Conservation (phyloP, 2,797 vertebrate genomes). For the Poecile montanus region DNA sequence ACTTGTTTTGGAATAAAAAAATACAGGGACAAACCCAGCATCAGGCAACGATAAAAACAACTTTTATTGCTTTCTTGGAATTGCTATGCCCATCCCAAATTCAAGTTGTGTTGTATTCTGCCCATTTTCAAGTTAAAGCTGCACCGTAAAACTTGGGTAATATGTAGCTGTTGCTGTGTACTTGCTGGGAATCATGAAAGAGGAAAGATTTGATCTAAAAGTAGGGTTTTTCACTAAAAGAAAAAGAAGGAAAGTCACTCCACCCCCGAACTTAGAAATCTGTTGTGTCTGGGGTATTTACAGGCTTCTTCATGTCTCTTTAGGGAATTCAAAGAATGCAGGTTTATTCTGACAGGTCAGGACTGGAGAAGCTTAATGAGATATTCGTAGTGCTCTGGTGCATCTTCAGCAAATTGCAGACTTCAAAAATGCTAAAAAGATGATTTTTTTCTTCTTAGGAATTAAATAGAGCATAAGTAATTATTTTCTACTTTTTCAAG, state of each 20-base stretch:
- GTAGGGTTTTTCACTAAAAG: neutral
- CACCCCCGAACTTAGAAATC: neutral
- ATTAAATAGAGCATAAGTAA: neutral
- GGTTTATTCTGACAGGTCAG: neutral
- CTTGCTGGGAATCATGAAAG: neutral
- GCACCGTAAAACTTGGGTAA: neutral
- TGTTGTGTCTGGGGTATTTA: neutral
- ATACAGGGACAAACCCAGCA: neutral
- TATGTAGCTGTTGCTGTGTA: neutral
- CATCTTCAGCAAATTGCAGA: neutral
- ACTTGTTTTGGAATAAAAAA: neutral
- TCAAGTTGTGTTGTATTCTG: neutral
- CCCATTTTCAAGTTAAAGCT: neutral
- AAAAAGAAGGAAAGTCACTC: neutral
- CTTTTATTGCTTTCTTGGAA: neutral
- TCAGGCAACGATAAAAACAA: neutral
- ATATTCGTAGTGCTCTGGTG: neutral
- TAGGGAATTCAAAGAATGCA: conserved; percentile 25
- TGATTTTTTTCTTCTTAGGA: neutral
- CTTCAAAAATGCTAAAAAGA: neutral
- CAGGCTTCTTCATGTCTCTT: neutral
- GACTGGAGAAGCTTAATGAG: neutral
- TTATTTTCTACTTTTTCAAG: neutral
- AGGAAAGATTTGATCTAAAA: neutral
- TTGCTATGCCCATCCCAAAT: neutral